phyloP scores from a whole-genome alignment of 1,140 invertebrate species.

The Dolichoris vasculosae region DNA sequence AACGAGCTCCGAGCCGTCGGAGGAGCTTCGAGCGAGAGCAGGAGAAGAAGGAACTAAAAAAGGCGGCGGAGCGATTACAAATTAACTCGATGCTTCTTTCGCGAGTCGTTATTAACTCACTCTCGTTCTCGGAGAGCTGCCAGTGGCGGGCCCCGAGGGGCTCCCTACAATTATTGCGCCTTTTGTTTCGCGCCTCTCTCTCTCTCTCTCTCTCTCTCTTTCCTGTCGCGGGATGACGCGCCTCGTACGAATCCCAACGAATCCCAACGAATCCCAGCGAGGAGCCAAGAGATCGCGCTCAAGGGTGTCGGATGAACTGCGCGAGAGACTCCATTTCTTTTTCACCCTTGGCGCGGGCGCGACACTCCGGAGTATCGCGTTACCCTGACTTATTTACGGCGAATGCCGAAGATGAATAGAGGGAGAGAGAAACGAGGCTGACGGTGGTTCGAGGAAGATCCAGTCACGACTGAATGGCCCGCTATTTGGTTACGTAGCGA shows the following conservation, averaged over 20 bases:
- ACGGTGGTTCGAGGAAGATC: not conserved
- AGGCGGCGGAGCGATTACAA: conserved; percentile 66
- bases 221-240: not conserved
- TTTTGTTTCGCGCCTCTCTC: conserved; percentile 66
- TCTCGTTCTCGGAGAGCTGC: conserved; percentile 1
- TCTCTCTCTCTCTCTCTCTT: not conserved
- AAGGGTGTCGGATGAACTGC: conserved; percentile 43
- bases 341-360: conserved; percentile 54
- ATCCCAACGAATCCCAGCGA: not conserved
- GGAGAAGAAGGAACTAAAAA: not conserved
- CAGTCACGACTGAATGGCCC: not conserved
- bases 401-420: conserved; percentile 33
- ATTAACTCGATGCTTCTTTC: conserved; percentile 68
- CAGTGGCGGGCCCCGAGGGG: conserved; percentile 55
- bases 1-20: not conserved
- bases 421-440: not conserved
- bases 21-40: not conserved
- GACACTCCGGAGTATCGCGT: conserved; percentile 49
- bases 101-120: conserved; percentile 66
- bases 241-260: not conserved
- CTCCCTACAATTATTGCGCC: conserved; percentile 70
- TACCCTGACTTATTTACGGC: conserved; percentile 53
- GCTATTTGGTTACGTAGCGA: conserved; percentile 32
- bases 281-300: too few relatives aligned
- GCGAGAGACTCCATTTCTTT: conserved; percentile 26